These are phyloP conservation scores for Chromobotia macracanthus DNA, from an alignment of 2,797 vertebrate species.

Conservation along the genomic window DNA sequence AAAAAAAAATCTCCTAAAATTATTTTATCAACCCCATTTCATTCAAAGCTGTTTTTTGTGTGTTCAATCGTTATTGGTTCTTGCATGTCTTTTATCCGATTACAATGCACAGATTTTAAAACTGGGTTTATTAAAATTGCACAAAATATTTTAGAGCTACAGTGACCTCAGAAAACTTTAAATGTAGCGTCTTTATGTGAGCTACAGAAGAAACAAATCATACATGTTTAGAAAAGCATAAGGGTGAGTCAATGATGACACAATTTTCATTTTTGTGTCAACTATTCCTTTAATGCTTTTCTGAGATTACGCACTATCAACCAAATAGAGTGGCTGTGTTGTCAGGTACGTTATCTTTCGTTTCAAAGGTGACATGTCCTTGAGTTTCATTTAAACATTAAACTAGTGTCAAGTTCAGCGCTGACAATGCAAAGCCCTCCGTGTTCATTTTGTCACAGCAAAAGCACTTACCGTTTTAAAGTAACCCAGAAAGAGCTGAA, in stretches of 20 bases:
- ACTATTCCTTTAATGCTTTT: not conserved
- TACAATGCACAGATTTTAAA: not conserved
- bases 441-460: slow-evolving; percentile 12
- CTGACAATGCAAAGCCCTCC: slow-evolving; percentile 13
- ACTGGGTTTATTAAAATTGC: not conserved
- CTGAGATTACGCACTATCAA: not conserved
- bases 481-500: slow-evolving; percentile 13
- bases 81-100: not conserved
- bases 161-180: not conserved
- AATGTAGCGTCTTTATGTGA: no score
- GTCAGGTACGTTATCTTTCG: not conserved
- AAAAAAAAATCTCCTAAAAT: no score
- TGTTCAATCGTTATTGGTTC: not conserved
- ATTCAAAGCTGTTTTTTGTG: no score
- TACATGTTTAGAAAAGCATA: no score
- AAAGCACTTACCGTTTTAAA: slow-evolving; percentile 27
- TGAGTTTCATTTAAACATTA: slow-evolving; percentile 18
- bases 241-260: not conserved
- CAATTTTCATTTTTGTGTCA: not conserved
- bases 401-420: slow-evolving; percentile 15
- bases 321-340: not conserved
- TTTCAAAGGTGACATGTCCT: slow-evolving; percentile 10
- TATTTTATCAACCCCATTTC: no score
- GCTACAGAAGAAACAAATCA: no score
- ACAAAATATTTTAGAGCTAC: not conserved